Conservation (phyloP, 2,888 invertebrate species). For the Frankliniella fusca region DNA sequence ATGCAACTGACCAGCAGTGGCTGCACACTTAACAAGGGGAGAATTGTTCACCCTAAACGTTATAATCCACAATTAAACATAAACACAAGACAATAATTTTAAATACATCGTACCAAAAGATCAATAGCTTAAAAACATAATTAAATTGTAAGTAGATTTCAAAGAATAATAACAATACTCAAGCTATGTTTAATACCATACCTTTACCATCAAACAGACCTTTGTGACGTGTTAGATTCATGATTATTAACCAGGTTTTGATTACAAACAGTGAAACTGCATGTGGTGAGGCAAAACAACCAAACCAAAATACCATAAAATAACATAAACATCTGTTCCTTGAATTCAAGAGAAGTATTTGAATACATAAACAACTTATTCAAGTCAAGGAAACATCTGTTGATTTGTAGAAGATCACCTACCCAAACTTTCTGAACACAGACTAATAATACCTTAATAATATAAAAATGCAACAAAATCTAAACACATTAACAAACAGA, state of each 20-base stretch:
- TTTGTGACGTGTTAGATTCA: too few relatives aligned
- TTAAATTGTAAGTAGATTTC: neutral
- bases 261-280: too few relatives aligned
- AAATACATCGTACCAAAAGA: neutral
- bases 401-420: too few relatives aligned
- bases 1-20: constrained; percentile 21
- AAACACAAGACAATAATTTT: neutral
- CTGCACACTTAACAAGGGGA: neutral
- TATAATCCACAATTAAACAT: neutral
- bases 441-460: constrained; percentile 26
- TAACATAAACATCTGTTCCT: neutral
- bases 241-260: too few relatives aligned
- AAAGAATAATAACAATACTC: neutral
- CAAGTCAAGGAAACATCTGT: too few relatives aligned
- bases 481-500: constrained; percentile 8
- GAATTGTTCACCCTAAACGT: neutral
- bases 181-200: too few relatives aligned
- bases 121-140: neutral
- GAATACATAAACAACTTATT: too few relatives aligned
- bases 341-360: too few relatives aligned
- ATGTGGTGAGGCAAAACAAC: too few relatives aligned
- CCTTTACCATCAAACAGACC: too few relatives aligned
- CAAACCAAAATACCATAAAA: constrained; percentile 36
- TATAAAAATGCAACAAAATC: constrained; percentile 32
- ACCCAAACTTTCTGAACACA: neutral